phyloP scores from a whole-genome alignment of 2,888 invertebrate genomes.

The Mesopsocus fuscifrons region DNA sequence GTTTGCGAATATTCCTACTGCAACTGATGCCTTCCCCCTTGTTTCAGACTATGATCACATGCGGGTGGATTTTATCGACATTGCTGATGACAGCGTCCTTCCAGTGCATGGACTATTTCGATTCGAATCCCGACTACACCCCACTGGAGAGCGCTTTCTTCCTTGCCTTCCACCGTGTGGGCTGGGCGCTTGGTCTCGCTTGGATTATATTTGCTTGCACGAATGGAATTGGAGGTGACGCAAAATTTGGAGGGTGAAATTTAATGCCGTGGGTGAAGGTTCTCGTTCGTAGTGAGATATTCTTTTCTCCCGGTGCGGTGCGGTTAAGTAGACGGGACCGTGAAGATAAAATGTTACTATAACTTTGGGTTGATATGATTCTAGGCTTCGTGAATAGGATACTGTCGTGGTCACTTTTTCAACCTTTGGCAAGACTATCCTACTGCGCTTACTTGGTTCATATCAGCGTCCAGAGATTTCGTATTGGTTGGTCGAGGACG shows the following conservation, averaged over 20 bases:
- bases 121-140: slow-evolving; percentile 13
- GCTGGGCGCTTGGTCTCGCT: slow-evolving; percentile 28
- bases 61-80: slow-evolving; percentile 1
- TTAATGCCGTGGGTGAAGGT: too few species aligned
- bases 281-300: too few species aligned
- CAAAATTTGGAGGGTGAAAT: neutral
- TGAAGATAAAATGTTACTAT: neutral
- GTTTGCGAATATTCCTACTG: too few species aligned
- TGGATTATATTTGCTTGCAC: slow-evolving; percentile 31
- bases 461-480: neutral
- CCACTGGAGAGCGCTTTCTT: slow-evolving; percentile 21
- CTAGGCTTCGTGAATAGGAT: slow-evolving; percentile 4
- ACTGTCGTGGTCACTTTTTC: neutral
- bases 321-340: too few species aligned
- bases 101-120: neutral
- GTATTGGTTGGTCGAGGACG: slow-evolving; percentile 1
- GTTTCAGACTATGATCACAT: neutral
- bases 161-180: slow-evolving; percentile 25
- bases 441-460: neutral
- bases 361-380: neutral
- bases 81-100: neutral
- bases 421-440: slow-evolving; percentile 2
- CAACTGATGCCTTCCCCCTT: too few species aligned
- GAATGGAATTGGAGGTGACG: slow-evolving; percentile 29
- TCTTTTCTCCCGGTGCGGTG: too few species aligned